phyloP scores from a whole-genome alignment of 2,113 vertebrate species.

The Tonatia bakeri region DNA sequence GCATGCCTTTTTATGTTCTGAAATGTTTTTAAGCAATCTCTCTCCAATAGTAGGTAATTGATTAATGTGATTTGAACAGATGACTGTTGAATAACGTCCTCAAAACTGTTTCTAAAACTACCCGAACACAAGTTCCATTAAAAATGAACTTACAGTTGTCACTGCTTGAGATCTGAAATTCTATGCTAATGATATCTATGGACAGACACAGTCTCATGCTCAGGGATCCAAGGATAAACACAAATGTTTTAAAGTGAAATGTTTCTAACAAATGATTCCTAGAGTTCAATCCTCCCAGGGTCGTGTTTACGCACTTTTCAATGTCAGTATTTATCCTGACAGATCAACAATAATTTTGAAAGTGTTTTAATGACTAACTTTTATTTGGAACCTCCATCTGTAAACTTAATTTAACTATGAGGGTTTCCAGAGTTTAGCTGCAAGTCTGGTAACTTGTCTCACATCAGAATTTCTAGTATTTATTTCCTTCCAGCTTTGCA shows the following conservation, averaged over 20 bases:
- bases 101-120: slow-evolving; percentile 24
- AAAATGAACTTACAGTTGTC: background rate
- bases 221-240: background rate
- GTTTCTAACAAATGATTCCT: background rate
- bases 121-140: background rate
- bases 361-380: slow-evolving; percentile 6
- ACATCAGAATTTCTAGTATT: background rate
- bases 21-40: background rate
- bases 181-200: slow-evolving; percentile 6
- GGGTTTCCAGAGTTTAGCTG: background rate
- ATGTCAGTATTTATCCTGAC: background rate
- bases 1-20: background rate
- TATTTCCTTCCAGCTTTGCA: background rate
- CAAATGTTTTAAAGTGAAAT: background rate
- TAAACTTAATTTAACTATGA: background rate
- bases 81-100: background rate
- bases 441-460: background rate
- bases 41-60: background rate
- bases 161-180: slow-evolving; percentile 16
- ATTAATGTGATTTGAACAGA: slow-evolving; percentile 10
- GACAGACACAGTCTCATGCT: background rate
- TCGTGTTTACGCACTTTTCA: background rate
- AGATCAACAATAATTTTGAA: background rate
- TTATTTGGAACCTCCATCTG: background rate
- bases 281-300: background rate